Evolutionary conservation across 2,888 invertebrate species (phyloP).

Genomic region (Calameuta filiformis): DNA sequence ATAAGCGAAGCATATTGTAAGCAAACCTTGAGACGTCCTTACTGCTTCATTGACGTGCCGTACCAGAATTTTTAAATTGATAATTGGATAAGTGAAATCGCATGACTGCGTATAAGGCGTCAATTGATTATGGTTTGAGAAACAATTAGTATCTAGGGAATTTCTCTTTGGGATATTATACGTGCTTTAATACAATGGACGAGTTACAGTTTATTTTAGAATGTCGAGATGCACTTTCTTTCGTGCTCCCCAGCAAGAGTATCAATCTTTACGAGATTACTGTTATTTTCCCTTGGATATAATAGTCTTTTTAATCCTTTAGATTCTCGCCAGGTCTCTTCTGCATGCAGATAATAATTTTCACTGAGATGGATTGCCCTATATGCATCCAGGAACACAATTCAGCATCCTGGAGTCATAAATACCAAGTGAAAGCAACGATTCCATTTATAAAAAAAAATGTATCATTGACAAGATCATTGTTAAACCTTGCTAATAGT

Average conservation of each 20-base stretch:
- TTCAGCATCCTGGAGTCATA: not conserved
- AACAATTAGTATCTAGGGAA: not conserved
- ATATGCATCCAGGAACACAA: not conserved
- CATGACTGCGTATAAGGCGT: not conserved
- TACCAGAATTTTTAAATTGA: not conserved
- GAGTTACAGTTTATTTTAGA: not conserved
- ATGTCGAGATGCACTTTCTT: not conserved
- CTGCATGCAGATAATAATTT: not conserved
- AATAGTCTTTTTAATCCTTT: not conserved
- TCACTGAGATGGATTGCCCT: not conserved
- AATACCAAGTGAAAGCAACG: not conserved
- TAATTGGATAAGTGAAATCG: not conserved
- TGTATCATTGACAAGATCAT: not conserved
- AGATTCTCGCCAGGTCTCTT: not conserved
- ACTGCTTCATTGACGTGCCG: not conserved
- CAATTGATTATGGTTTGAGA: not conserved
- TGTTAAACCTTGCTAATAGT: not conserved
- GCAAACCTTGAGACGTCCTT: not conserved
- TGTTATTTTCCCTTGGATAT: not conserved
- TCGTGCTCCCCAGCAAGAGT: not conserved
- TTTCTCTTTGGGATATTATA: not conserved
- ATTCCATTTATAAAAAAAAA: not conserved
- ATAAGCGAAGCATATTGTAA: not conserved
- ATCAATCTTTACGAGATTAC: not conserved
- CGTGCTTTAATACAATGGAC: not conserved